Evolutionary conservation across 2,797 vertebrate species (phyloP), one percentile per base, ranked within the genome.

Genomic region (Distichodus sexfasciatus): DNA sequence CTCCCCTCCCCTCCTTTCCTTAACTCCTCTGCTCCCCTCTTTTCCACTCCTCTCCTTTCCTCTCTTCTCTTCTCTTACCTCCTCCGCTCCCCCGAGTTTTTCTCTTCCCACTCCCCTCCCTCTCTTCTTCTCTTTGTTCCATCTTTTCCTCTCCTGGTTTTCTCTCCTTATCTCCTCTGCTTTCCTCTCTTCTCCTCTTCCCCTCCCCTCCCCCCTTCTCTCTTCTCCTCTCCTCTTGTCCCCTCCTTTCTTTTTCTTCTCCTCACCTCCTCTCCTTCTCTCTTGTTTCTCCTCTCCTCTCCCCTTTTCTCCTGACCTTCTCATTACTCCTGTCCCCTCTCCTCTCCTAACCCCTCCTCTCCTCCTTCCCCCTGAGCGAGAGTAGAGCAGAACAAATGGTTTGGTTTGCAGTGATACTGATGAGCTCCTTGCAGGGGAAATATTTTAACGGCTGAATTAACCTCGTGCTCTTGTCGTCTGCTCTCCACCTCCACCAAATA

Each of bases 321-420:
- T n/a, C n/a, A n/a, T n/a, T n/a, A n/a, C n/a, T n/a, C n/a, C n/a
- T n/a, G n/a, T n/a, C n/a, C n/a, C n/a, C n/a, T n/a, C n/a, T n/a
- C n/a, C n/a, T n/a, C n/a, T n/a, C n/a, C n/a, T n/a, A n/a, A n/a
- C 75, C 60, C 77, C 76, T 44, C 57, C 36, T 47, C 8, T 15
- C 75, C 79, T 76, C 76, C 82, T 71, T 76, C 79, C 76, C 43
- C 64, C 81, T 9, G 26, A 53, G 48, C 1, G 28, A 29, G 12
- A 8, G 48, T n/a, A 15, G 26, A 15, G n/a, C 48, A 53, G 48
- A 29, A 53, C 26, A 29, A 87, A 87, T 84, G 76, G 78, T 84
- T 86, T 86, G 76, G 84, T 85, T 87, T 85, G 78, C 81, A 79
- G 72, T 75, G 71, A 77, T 81, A 23, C 74, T 77, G 77, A 85